Base-by-base conservation (phyloP, 1,140 invertebrate species). In the Bombus superbus region DNA sequence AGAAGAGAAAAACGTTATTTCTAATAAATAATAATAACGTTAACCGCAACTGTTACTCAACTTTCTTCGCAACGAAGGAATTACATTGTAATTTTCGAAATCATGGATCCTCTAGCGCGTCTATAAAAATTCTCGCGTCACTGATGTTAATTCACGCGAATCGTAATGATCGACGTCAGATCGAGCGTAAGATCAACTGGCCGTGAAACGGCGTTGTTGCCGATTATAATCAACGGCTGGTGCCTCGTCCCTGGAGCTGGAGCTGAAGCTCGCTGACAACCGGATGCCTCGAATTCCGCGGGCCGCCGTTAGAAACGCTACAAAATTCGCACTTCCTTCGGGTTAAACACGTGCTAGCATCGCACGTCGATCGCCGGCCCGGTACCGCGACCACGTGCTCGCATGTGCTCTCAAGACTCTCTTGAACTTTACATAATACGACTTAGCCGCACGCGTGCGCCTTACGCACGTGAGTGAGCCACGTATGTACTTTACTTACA, bases 401-500 rank as follows among this genome's bases (percentile, higher is more conserved):
- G 72, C 5, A 28, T 40, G 57, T 32, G 59, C 59, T 82, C 57
- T 57, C 32, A 57, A 35, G 84, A 44, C 15, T 66, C 62, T 42
- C 38, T 38, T 71, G 64, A 71, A 87, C 47, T 86, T 91, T 91
- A 91, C 84, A 88, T 91, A 91, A 91, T 79, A 40, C 47, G 15
- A 40, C 57, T 57, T 64, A 69, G 53, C 42, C 75, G 78, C 85
- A 83, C 77, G 79, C 88, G 82, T 89, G 78, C 86, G 85, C 76
- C 59, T 25, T 84, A 90, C 71, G 71, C 88, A 88, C 89, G 86
- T 83, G 83, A 86, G 71, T 68, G 42, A 80, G 47, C 81, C 72
- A 68, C 78, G 68, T 83, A 79, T 66, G 66, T 77, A 74, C 47
- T 22, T 28, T n/a, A 42, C 35, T 42, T 69, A 69, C 73, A 62